These are phyloP conservation scores for Lethenteron camtschaticum DNA, from an alignment of 2,113 vertebrate genomes.

Conservation along the genomic window DNA sequence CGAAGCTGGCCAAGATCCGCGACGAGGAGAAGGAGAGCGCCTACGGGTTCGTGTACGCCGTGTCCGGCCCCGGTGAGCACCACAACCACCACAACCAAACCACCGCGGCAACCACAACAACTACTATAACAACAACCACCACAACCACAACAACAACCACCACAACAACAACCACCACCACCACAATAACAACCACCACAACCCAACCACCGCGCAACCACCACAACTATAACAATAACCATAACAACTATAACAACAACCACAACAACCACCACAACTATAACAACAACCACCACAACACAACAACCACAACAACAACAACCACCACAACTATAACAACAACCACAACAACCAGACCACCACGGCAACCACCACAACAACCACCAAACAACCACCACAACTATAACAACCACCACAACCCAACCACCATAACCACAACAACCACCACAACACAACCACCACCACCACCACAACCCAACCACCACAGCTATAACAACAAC, in stretches of 20 bases:
- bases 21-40: slow-evolving; percentile 65
- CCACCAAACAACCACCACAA: neutral
- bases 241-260: neutral
- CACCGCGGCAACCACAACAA: neutral
- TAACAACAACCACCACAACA: neutral
- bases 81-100: neutral
- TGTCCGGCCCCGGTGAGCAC: slow-evolving; percentile 72
- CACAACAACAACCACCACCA: neutral
- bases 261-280: neutral
- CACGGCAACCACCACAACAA: neutral
- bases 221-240: neutral
- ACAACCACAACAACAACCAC: neutral
- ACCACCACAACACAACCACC: neutral
- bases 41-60: slow-evolving; percentile 79
- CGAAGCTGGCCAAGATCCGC: slow-evolving; percentile 65
- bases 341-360: neutral
- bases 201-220: neutral
- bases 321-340: neutral
- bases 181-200: neutral
- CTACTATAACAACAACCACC: neutral
- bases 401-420: neutral
- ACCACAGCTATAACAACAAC: neutral
- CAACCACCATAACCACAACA: neutral
- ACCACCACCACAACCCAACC: no score
- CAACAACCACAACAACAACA: neutral